phyloP scores from a whole-genome alignment of 2,888 invertebrate genomes.

The Eupithecia inturbata region DNA sequence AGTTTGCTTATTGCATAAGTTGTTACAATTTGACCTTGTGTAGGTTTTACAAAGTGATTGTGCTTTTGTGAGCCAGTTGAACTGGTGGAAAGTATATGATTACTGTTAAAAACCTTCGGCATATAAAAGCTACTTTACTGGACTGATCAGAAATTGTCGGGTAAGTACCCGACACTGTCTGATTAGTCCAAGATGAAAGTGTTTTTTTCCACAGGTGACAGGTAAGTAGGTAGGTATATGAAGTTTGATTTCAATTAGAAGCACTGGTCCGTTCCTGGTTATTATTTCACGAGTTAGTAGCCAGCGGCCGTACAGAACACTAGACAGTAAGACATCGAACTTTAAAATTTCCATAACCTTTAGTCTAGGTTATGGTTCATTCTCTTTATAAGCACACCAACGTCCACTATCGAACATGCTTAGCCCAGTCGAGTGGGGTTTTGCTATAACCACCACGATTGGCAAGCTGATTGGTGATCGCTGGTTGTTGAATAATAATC shows the following conservation, averaged over 20 bases:
- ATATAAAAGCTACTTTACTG: no score
- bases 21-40: slow-evolving; percentile 2
- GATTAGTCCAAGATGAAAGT: not conserved
- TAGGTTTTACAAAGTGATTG: not conserved
- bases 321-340: not conserved
- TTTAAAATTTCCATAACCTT: not conserved
- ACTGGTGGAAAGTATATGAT: not conserved
- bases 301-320: not conserved
- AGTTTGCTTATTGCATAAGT: not conserved
- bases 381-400: not conserved
- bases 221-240: not conserved
- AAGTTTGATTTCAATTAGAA: not conserved
- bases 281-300: not conserved
- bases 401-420: not conserved
- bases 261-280: not conserved
- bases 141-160: no score
- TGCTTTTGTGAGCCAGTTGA: not conserved
- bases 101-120: not conserved
- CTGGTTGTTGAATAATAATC: not conserved
- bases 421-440: not conserved
- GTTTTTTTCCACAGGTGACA: not conserved
- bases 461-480: no score
- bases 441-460: no score
- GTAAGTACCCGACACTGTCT: no score
- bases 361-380: not conserved